Base-by-base conservation (phyloP, 2,888 invertebrate species). In the Stenoptilia bipunctidactyla region DNA sequence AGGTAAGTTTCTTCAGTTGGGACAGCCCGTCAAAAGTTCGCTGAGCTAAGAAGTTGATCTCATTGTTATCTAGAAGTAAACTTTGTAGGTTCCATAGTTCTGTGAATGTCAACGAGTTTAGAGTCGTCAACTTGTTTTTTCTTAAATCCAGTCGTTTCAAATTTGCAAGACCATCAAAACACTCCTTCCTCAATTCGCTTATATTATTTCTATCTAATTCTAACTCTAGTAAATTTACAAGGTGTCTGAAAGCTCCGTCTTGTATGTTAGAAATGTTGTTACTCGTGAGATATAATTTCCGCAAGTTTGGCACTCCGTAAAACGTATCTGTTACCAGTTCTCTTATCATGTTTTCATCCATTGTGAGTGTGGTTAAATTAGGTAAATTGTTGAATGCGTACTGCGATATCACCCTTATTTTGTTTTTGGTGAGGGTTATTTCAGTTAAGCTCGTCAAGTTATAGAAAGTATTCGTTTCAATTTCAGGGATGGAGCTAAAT, bases 221-320 rank as follows among this genome's bases (percentile, higher is more conserved):
- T 50, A 97, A 73, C 50, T 91, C 92, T 39, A 90, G 85, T 45
- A 97, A 82, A 53, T 91, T 89, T 4, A 87, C 86, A 57, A 93
- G 82, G 53, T 90, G 87, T 55, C 86, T 85, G 59, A 93, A 95
- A 10, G 97, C 91, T 47, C 92, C 92, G 42, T 94, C 94, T 52
- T 97, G 96, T 45, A 96, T 86, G 20, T 89, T 85, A 52, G 90
- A 92, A 48, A 98, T 87, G 56, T 92, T 91, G 75, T 98, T 98
- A 64, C 90, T 91, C 60, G 94, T 94, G 40, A 98, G 85, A 56
- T 89, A 90, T 40, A 98, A 85, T 52, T 91, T 89, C 51, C 89
- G 88, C 51, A 93, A 73, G 14, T 85, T 79, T 1, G 93, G 92
- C 43, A 93, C 66, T 59, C 90, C 89, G 39, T 89, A 87, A 69